Conservation (phyloP, 2,113 vertebrate species). For the Chionomys nivalis region DNA sequence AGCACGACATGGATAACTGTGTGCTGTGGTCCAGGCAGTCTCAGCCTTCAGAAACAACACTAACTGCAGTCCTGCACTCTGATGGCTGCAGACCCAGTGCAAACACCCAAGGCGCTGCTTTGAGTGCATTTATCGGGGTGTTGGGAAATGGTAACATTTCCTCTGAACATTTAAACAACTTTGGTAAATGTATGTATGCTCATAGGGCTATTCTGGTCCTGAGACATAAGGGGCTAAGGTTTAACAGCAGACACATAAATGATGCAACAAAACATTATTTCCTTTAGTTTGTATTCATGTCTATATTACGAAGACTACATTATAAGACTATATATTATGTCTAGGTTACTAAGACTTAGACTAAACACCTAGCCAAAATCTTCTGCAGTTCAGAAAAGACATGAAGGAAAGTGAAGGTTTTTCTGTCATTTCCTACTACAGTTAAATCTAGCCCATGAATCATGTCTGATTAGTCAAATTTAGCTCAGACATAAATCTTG, state of each 20-base stretch:
- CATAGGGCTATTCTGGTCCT: neutral
- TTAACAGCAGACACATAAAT: slow-evolving; percentile 23
- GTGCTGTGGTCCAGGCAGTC: neutral
- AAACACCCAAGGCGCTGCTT: neutral
- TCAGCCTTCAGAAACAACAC: neutral
- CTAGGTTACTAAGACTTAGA: neutral
- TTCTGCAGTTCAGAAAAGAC: slow-evolving; percentile 39
- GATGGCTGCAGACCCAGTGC: neutral
- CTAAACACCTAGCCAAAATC: neutral
- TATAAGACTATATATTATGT: too few species aligned
- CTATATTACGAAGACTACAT: neutral
- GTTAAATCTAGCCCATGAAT: slow-evolving; percentile 37
- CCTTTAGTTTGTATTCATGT: neutral
- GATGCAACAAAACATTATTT: neutral
- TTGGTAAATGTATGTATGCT: neutral
- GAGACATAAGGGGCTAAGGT: neutral
- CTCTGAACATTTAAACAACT: neutral
- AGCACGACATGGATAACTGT: neutral
- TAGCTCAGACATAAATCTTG: slow-evolving; percentile 46
- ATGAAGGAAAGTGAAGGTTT: neutral
- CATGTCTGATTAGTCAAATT: slow-evolving; percentile 36
- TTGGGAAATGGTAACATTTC: neutral
- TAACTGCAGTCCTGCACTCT: neutral
- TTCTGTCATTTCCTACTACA: neutral
- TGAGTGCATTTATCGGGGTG: neutral